phyloP scores from a whole-genome alignment of 1,140 invertebrate genomes.

The Orchestia grillus region DNA sequence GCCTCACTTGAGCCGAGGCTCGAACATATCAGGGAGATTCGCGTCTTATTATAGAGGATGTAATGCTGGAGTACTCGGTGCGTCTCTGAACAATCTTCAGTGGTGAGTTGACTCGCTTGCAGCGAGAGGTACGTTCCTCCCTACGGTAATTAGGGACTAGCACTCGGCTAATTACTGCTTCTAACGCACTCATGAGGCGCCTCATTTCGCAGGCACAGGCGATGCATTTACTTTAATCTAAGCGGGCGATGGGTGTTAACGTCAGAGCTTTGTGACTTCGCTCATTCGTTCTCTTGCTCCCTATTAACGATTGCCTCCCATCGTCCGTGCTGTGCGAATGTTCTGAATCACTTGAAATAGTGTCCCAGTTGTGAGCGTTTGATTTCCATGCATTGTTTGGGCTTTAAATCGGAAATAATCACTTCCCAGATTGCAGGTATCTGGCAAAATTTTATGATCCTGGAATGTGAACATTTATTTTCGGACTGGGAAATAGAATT shows the following conservation, averaged over 20 bases:
- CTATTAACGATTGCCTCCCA: no score
- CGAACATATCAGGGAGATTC: background rate
- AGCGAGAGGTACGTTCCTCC: background rate
- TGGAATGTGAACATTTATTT: no score
- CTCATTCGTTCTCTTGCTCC: background rate
- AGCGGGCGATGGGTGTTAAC: background rate
- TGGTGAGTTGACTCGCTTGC: background rate
- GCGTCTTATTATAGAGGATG: background rate
- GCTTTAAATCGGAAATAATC: no score
- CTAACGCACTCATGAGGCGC: background rate
- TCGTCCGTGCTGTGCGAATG: no score
- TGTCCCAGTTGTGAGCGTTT: no score
- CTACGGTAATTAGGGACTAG: background rate
- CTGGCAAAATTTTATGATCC: no score
- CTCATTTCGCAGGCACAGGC: background rate
- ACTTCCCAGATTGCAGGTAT: no score
- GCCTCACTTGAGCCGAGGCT: no score
- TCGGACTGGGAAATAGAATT: no score
- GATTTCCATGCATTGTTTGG: no score
- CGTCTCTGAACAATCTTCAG: background rate
- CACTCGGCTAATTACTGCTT: background rate
- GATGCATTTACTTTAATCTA: background rate
- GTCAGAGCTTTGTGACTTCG: background rate
- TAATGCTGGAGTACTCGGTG: background rate
- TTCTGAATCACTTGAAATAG: no score